Evolutionary conservation across 2,888 invertebrate genomes (phyloP).

Genomic region (Drosophila testacea): DNA sequence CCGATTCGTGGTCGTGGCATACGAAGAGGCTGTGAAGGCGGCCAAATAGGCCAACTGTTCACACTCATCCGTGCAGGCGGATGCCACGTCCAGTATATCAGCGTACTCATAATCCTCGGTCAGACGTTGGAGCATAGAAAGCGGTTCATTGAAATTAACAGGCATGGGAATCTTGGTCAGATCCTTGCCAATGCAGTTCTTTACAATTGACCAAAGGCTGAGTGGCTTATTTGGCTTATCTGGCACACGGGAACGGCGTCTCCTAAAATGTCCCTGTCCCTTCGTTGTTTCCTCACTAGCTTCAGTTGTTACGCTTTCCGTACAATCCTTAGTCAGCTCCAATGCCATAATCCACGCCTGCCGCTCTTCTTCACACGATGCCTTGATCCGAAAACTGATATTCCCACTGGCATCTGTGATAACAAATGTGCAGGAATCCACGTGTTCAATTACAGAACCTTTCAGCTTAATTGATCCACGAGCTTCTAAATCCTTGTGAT

Average conservation of each 20-base stretch:
- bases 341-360: conserved; percentile 99
- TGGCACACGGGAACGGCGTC: conserved; percentile 93
- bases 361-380: conserved; percentile 96
- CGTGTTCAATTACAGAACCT: conserved; percentile 96
- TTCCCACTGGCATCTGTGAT: conserved; percentile 95
- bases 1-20: conserved; percentile 93
- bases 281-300: neutral
- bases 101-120: conserved; percentile 99
- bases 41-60: conserved; percentile 98
- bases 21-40: conserved; percentile 97
- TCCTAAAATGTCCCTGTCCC: neutral
- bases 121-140: conserved; percentile 98
- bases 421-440: conserved; percentile 97
- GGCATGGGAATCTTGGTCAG: conserved; percentile 99
- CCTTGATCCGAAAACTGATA: conserved; percentile 92
- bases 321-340: conserved; percentile 95
- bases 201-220: conserved; percentile 99
- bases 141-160: conserved; percentile 99
- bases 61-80: conserved; percentile 92
- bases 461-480: conserved; percentile 98
- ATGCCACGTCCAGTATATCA: conserved; percentile 94
- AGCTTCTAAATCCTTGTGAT: conserved; percentile 98
- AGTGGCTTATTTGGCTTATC: conserved; percentile 97
- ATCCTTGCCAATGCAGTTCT: conserved; percentile 99
- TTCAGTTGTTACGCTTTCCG: conserved; percentile 85